phyloP scores from a whole-genome alignment of 2,113 vertebrate species.

The Catharus bicknelli region DNA sequence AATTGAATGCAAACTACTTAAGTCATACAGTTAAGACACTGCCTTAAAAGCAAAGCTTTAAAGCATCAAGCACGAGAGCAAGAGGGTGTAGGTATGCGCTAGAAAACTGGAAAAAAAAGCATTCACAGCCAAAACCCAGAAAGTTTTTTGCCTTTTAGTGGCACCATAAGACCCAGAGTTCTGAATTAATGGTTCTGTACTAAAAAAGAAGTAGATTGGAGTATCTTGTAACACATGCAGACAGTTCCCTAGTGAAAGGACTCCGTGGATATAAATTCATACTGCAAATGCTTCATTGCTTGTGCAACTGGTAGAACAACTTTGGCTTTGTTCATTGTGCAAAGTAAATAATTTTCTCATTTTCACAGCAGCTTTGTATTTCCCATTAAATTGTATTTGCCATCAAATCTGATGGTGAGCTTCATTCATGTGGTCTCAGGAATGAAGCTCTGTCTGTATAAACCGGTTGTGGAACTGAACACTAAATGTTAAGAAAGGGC shows the following conservation, averaged over 20 bases:
- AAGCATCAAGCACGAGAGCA: background rate
- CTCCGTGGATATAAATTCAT: background rate
- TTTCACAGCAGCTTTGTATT: constrained; percentile 30
- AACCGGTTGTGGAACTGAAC: background rate
- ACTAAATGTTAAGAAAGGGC: background rate
- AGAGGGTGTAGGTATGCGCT: background rate
- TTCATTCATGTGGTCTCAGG: background rate
- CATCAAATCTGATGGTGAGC: background rate
- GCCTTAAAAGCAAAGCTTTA: background rate
- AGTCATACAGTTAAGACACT: background rate
- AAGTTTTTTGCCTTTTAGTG: background rate
- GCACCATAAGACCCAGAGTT: background rate
- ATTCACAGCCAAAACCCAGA: background rate
- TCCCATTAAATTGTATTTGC: constrained; percentile 16
- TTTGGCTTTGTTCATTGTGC: constrained; percentile 17
- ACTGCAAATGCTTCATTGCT: background rate
- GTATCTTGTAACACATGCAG: background rate
- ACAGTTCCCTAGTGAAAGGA: background rate
- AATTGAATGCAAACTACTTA: background rate
- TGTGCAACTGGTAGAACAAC: constrained; percentile 23
- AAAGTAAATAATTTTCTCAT: background rate
- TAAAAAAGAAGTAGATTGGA: background rate
- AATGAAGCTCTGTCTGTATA: background rate
- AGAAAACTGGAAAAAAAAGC: background rate
- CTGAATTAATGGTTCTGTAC: background rate